These are phyloP conservation scores for Dermochelys coriacea DNA, from an alignment of 2,797 vertebrate genomes.

Conservation along the genomic window DNA sequence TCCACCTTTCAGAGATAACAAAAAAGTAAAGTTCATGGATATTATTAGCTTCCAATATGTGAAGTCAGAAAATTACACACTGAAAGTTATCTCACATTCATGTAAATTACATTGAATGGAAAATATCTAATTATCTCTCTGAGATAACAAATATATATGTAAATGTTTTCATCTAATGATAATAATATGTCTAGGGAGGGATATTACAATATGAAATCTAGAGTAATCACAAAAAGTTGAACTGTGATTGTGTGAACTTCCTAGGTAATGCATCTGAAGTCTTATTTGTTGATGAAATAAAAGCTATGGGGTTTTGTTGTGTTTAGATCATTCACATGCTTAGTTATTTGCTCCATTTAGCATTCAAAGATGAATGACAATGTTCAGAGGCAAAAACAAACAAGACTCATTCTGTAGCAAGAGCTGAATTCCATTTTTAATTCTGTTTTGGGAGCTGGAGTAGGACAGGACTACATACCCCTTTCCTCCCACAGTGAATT, in stretches of 20 bases:
- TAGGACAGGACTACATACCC: background rate
- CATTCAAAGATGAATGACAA: background rate
- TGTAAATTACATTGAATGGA: conserved; percentile 72
- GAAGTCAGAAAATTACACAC: conserved; percentile 54
- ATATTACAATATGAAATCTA: conserved; percentile 8
- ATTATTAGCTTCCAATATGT: conserved; percentile 66
- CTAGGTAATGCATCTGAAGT: background rate
- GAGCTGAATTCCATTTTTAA: background rate
- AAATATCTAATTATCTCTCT: conserved; percentile 76
- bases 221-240: conserved; percentile 24
- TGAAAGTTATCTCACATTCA: conserved; percentile 69
- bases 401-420: background rate
- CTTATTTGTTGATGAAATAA: background rate
- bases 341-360: background rate
- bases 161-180: conserved; percentile 68
- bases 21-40: conserved; percentile 67
- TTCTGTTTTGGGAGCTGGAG: background rate
- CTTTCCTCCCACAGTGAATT: background rate
- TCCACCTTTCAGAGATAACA: conserved; percentile 54
- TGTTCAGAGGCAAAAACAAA: background rate
- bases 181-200: conserved; percentile 27
- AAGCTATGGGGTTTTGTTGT: background rate
- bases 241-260: conserved; percentile 22
- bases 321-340: background rate
- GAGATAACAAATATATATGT: conserved; percentile 73